These are phyloP conservation scores for Temnothorax ravouxi DNA, from an alignment of 2,888 invertebrate species.

Conservation along the genomic window DNA sequence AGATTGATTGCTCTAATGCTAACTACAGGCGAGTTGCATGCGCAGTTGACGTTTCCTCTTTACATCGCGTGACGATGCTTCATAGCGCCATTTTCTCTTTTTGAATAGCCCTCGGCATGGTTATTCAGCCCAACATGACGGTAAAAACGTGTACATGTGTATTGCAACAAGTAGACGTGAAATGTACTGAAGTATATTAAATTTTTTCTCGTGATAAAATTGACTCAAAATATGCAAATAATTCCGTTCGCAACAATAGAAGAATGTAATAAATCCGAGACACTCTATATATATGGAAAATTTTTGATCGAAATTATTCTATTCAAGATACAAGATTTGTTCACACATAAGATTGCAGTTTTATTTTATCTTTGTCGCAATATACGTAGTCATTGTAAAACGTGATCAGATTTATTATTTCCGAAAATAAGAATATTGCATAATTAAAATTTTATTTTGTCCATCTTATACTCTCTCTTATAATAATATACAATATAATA, in stretches of 20 bases:
- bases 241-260: neutral
- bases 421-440: neutral
- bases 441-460: neutral
- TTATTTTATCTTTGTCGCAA: neutral
- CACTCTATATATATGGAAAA: neutral
- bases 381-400: neutral
- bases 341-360: neutral
- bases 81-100: slow-evolving; percentile 25
- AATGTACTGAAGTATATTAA: neutral
- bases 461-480: neutral
- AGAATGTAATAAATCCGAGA: neutral
- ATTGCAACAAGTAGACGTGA: slow-evolving; percentile 10
- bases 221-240: neutral
- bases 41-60: slow-evolving; percentile 33
- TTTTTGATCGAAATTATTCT: neutral
- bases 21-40: slow-evolving; percentile 15
- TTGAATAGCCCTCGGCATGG: neutral
- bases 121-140: neutral
- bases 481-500: neutral
- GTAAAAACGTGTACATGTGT: slow-evolving; percentile 7
- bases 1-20: slow-evolving; percentile 31
- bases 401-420: neutral
- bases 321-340: neutral
- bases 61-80: slow-evolving; percentile 45
- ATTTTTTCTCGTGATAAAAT: neutral